These are phyloP conservation scores for Ypsolopha sequella DNA, from an alignment of 2,888 invertebrate genomes.

Conservation along the genomic window DNA sequence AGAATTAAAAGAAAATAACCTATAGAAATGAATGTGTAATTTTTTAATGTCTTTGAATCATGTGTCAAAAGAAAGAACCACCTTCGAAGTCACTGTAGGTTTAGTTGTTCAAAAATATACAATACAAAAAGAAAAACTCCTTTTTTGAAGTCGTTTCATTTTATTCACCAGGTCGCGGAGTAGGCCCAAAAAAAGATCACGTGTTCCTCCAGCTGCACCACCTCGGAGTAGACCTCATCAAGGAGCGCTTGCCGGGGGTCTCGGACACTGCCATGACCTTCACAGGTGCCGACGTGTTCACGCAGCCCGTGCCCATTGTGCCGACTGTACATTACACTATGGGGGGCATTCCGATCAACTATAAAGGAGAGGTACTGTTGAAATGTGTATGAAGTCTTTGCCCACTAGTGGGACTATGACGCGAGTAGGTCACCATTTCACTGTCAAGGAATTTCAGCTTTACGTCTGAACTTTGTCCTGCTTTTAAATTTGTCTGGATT, in stretches of 20 bases:
- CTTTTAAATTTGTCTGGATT: too few relatives aligned
- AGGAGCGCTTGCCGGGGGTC: conserved; percentile 89
- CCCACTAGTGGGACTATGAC: too few relatives aligned
- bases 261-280: conserved; percentile 98
- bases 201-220: conserved; percentile 94
- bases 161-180: conserved; percentile 76
- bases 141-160: background rate
- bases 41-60: too few relatives aligned
- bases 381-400: background rate
- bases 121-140: too few relatives aligned
- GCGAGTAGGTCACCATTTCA: too few relatives aligned
- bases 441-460: too few relatives aligned
- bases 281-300: conserved; percentile 96
- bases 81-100: too few relatives aligned
- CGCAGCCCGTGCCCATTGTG: conserved; percentile 95
- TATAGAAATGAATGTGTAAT: too few relatives aligned
- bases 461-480: too few relatives aligned
- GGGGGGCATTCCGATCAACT: conserved; percentile 98
- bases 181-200: conserved; percentile 96
- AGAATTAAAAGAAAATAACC: too few relatives aligned
- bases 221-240: conserved; percentile 88
- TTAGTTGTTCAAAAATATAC: too few relatives aligned
- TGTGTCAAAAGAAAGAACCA: too few relatives aligned
- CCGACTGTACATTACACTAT: conserved; percentile 99
- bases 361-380: conserved; percentile 81